phyloP scores from a whole-genome alignment of 1,140 invertebrate species.

The Metaphire vulgaris region DNA sequence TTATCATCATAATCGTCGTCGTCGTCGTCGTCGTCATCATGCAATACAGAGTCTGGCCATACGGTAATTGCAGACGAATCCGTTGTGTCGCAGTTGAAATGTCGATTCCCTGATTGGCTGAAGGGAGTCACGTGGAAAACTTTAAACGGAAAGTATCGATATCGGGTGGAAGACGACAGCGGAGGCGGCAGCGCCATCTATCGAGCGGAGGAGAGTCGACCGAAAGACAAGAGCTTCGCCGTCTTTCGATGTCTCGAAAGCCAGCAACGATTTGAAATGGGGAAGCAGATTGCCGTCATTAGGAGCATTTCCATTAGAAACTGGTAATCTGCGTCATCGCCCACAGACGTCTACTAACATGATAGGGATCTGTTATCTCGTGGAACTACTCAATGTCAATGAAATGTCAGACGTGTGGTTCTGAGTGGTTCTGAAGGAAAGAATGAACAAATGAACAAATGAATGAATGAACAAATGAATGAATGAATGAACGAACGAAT shows the following conservation, averaged over 20 bases:
- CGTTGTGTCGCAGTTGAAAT: neutral
- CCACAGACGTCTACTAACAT: too few relatives aligned
- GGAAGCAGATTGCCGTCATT: neutral
- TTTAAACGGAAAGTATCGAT: neutral
- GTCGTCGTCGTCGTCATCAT: neutral
- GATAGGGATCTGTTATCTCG: too few relatives aligned
- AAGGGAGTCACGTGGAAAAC: conserved; percentile 6
- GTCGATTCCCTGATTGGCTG: conserved; percentile 22
- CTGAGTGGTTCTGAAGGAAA: neutral
- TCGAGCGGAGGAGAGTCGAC: neutral
- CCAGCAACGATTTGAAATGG: neutral
- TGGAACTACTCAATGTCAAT: too few relatives aligned
- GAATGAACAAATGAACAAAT: too few relatives aligned
- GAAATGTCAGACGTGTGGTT: too few relatives aligned
- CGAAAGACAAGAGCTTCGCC: neutral
- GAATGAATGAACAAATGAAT: too few relatives aligned
- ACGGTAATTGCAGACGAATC: neutral
- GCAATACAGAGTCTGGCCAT: neutral
- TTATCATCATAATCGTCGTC: neutral
- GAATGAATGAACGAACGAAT: too few relatives aligned
- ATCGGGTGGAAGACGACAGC: neutral
- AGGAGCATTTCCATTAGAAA: neutral
- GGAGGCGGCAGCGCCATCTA: neutral
- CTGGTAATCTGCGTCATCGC: too few relatives aligned
- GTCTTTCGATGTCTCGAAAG: neutral